These are phyloP conservation scores for Ceratina calcarata DNA, from an alignment of 1,140 invertebrate genomes.

Conservation along the genomic window DNA sequence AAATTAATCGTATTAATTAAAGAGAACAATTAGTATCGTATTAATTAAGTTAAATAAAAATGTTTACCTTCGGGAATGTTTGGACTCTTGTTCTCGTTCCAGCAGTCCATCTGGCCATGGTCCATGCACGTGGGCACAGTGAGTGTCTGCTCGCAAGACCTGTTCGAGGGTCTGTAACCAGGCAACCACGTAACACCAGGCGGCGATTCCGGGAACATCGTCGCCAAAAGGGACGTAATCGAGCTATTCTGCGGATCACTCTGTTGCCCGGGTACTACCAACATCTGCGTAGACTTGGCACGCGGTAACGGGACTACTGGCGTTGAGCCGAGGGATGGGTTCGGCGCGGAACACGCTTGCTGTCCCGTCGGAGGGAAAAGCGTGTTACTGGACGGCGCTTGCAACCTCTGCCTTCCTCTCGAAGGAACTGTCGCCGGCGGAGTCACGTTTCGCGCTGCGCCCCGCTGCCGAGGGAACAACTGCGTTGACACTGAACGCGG, in stretches of 20 bases:
- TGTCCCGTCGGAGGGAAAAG: constrained; percentile 69
- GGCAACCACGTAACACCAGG: constrained; percentile 69
- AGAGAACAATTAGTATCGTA: no score
- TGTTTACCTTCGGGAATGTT: constrained; percentile 63
- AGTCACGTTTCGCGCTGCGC: constrained; percentile 62
- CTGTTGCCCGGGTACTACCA: constrained; percentile 66
- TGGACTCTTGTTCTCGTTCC: constrained; percentile 63
- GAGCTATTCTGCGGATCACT: constrained; percentile 68
- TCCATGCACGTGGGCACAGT: constrained; percentile 70
- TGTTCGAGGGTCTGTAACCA: constrained; percentile 69
- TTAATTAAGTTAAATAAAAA: no score
- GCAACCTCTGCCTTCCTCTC: constrained; percentile 72
- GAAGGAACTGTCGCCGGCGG: constrained; percentile 76
- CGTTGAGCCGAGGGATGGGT: constrained; percentile 72
- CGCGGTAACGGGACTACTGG: constrained; percentile 73
- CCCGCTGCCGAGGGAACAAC: constrained; percentile 69
- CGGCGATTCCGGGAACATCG: constrained; percentile 77
- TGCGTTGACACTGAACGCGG: constrained; percentile 78
- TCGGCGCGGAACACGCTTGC: constrained; percentile 75
- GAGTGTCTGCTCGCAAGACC: constrained; percentile 66
- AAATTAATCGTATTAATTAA: no score
- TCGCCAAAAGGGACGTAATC: constrained; percentile 75
- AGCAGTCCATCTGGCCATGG: constrained; percentile 69
- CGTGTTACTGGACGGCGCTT: constrained; percentile 71
- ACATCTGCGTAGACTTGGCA: constrained; percentile 76